Base-by-base conservation (phyloP, 1,140 invertebrate genomes). In the Camponotus floridanus region DNA sequence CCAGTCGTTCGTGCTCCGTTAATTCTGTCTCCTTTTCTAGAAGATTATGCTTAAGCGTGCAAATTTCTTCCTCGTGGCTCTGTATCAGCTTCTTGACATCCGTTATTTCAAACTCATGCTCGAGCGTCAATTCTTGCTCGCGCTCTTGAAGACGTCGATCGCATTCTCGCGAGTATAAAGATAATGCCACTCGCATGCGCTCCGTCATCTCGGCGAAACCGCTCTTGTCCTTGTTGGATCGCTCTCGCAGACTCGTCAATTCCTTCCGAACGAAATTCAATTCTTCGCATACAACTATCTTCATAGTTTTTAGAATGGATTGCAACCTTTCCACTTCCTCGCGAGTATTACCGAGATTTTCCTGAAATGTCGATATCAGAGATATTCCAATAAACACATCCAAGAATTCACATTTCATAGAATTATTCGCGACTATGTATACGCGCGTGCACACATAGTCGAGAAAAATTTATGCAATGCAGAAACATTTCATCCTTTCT, bases 101-200 rank as follows among this genome's bases (percentile, higher is more conserved):
- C 42, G 95, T 95, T 64, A 97, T 92, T 91, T 97, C 96, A 55
- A 96, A 91, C 91, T 97, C 96, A 89, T 97, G 96, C 87, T 97
- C 96, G 11, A 97, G 94, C 13, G 95, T 96, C 9, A 97, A 86
- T 81, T 96, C 95, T 71, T 96, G 96, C 6, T 96, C 95, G 61
- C 96, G 95, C 88, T 97, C 96, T 9, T 96, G 94, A 65, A 97
- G 94, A 67, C 95, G 94, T 6, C 95, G 90, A 62, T 96, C 95
- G 18, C 93, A 95, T 86, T 96, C 96, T 36, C 92, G 89, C 33
- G 95, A 96, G 57, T 95, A 95, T 70, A 96, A 93, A 31, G 95
- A 94, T 90, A 96, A 95, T 3, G 95, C 95, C 76, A 96, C 94
- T 85, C 94, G 94, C 36, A 97, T 91, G 48, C 96, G 94, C 39